Conservation (phyloP, 2,113 vertebrate species). For the Hyaena hyaena region DNA sequence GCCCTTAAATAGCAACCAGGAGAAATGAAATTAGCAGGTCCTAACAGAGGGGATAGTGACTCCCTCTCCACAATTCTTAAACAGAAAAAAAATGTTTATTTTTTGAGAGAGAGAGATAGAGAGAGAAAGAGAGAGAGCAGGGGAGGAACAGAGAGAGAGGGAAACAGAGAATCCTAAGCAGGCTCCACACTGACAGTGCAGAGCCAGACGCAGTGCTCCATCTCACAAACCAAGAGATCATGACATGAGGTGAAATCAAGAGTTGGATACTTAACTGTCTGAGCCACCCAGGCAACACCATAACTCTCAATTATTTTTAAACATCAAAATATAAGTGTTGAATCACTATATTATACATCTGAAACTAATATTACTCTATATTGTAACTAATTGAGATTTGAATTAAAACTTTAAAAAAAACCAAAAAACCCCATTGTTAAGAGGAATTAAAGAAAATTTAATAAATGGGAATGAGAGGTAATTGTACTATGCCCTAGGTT, state of each 20-base stretch:
- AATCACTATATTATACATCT: background rate
- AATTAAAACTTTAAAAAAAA: background rate
- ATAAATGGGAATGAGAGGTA: background rate
- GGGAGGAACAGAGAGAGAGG: too few relatives aligned
- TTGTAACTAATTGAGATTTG: background rate
- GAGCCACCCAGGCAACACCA: too few relatives aligned
- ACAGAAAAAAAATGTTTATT: background rate
- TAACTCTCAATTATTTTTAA: too few relatives aligned
- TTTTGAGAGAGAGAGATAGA: too few relatives aligned
- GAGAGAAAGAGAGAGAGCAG: too few relatives aligned
- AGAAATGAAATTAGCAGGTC: background rate
- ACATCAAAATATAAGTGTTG: too few relatives aligned
- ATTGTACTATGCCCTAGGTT: background rate
- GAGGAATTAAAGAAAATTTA: background rate
- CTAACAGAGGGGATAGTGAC: background rate
- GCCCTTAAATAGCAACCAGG: background rate
- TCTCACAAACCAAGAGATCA: too few relatives aligned
- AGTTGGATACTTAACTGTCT: too few relatives aligned
- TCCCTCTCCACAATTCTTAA: background rate
- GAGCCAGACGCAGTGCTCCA: too few relatives aligned
- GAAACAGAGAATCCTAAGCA: too few relatives aligned
- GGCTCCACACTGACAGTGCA: too few relatives aligned
- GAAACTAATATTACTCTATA: background rate
- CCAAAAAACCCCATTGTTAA: background rate
- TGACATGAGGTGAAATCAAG: too few relatives aligned